phyloP scores from a whole-genome alignment of 2,797 vertebrate genomes.

The Nannoperca obscura region DNA sequence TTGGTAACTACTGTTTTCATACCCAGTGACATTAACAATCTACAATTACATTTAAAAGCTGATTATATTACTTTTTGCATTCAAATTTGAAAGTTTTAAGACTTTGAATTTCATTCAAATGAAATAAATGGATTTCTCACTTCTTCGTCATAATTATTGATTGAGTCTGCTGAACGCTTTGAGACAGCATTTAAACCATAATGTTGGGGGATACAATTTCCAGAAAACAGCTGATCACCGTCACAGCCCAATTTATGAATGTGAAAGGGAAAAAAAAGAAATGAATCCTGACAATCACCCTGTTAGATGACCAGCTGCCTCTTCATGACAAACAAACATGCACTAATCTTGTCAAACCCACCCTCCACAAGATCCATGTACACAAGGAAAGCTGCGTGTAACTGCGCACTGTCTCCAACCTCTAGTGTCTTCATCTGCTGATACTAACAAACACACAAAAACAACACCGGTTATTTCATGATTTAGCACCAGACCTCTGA shows the following conservation, averaged over 20 bases:
- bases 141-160: background rate
- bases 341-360: conserved; percentile 43
- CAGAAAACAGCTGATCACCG: background rate
- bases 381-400: conserved; percentile 92
- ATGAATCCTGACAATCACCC: background rate
- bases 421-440: conserved; percentile 90
- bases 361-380: conserved; percentile 92
- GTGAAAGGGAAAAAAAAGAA: background rate
- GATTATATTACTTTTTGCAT: background rate
- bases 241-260: too few relatives aligned
- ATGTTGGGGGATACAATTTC: background rate
- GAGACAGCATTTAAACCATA: background rate
- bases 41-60: background rate
- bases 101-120: background rate
- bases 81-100: background rate
- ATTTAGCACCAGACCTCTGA: background rate
- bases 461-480: background rate
- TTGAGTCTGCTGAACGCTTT: background rate
- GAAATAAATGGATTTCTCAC: background rate
- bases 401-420: conserved; percentile 87
- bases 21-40: background rate
- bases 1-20: background rate
- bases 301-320: background rate
- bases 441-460: conserved; percentile 80
- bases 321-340: background rate